Base-by-base conservation (phyloP, 2,888 invertebrate species). In the Polydrusus tereticollis region DNA sequence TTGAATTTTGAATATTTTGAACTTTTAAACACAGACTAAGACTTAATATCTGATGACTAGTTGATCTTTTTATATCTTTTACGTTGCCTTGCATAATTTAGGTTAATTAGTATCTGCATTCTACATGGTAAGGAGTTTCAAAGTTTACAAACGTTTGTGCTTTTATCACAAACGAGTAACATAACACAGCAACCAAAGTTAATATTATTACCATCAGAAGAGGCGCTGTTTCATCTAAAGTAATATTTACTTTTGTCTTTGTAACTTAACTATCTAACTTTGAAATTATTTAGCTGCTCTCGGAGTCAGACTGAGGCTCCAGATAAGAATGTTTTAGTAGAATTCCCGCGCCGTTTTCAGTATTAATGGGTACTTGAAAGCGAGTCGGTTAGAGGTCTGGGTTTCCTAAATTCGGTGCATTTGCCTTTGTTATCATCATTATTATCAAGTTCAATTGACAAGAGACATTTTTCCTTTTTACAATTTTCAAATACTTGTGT, bases 231-330 rank as follows among this genome's bases (percentile, higher is more conserved):
- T 33, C 33, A 41, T 33, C 47, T 33, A 33, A 45, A 36, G 63
- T 63, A 63, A 63, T 63, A 63, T 63, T 63, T 63, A 63, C 63
- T 63, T 47, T 63, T 63, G 63, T 63, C 36, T 63, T 60, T 60
- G 60, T 47, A 45, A 63, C 63, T 63, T 63, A 63, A 63, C 63
- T 63, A 63, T 63, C 63, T 36, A 63, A 63, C 63, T 63, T 63
- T 63, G 26, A 36, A 63, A 45, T 63, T 63, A 63, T 63, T 63
- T 63, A 29, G 47, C 47, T 20, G 47, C 43, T 33, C 26, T 47
- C 47, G 18, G 14, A 47, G 20, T 47, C 47, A 29, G 21, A 14
- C 63, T 63, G 29, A 43, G 29, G 60, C 45, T 14, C 12, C 29
- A 33, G 63, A 63, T 63, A 63, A 63, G 47, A 62, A 55, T 55